phyloP scores from a whole-genome alignment of 2,113 vertebrate genomes.

The Pangasianodon hypophthalmus region DNA sequence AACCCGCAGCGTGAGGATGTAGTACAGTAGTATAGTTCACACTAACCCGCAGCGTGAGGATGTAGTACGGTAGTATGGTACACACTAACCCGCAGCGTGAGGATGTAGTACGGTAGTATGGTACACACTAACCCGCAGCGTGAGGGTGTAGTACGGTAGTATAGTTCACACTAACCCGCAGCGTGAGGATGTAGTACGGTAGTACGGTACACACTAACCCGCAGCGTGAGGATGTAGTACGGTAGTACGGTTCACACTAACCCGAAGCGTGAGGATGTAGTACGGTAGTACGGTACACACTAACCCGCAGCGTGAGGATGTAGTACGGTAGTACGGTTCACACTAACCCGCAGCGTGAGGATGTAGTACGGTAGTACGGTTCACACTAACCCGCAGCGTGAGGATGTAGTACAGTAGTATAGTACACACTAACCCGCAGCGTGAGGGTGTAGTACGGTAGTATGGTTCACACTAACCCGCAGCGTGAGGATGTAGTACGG shows the following conservation, averaged over 20 bases:
- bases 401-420: background rate
- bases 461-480: background rate
- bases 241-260: background rate
- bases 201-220: background rate
- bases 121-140: constrained; percentile 58
- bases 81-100: background rate
- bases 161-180: constrained; percentile 59
- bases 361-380: background rate
- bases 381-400: background rate
- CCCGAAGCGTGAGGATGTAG: background rate
- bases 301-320: background rate
- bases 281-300: background rate
- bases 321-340: background rate
- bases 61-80: background rate
- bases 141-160: background rate
- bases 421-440: constrained; percentile 58
- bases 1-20: constrained; percentile 29
- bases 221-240: background rate
- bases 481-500: background rate
- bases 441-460: background rate
- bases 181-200: background rate
- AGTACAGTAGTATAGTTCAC: background rate
- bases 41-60: background rate
- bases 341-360: background rate
- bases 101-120: background rate